Evolutionary conservation across 2,888 invertebrate species (phyloP).

Genomic region (Crocallis elinguaria): DNA sequence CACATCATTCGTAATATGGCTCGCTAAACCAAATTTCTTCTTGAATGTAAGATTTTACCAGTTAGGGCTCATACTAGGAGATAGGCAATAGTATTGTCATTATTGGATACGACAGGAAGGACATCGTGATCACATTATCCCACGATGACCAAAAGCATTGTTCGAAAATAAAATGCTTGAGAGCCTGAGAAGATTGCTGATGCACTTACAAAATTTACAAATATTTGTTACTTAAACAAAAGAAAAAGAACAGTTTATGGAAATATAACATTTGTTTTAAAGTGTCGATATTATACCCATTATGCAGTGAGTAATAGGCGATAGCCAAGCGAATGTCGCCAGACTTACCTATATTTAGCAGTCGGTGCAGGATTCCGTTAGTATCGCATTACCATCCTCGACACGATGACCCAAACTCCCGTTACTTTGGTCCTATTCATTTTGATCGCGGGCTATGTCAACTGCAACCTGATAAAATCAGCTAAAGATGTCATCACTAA

Average conservation of each 20-base stretch:
- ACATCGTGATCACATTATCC: no score
- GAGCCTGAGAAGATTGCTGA: no score
- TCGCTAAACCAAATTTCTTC: no score
- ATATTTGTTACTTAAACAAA: no score
- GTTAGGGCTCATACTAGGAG: no score
- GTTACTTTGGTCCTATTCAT: slow-evolving; percentile 38
- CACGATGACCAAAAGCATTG: no score
- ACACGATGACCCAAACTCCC: slow-evolving; percentile 38
- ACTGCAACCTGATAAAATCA: slow-evolving; percentile 52
- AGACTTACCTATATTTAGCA: slow-evolving; percentile 28
- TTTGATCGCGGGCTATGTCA: slow-evolving; percentile 43
- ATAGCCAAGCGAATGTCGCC: slow-evolving; percentile 13
- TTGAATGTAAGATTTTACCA: no score
- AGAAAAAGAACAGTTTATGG: not conserved
- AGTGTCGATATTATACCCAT: not conserved
- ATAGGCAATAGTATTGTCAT: no score
- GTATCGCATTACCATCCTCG: slow-evolving; percentile 17
- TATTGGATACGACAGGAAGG: no score
- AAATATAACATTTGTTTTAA: not conserved
- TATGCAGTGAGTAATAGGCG: slow-evolving; percentile 14
- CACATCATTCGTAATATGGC: no score
- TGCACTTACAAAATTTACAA: no score
- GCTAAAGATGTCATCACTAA: slow-evolving; percentile 32
- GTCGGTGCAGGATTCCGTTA: slow-evolving; percentile 21
- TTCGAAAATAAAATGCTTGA: no score